phyloP scores from a whole-genome alignment of 2,797 vertebrate species.

The Semaprochilodus insignis region DNA sequence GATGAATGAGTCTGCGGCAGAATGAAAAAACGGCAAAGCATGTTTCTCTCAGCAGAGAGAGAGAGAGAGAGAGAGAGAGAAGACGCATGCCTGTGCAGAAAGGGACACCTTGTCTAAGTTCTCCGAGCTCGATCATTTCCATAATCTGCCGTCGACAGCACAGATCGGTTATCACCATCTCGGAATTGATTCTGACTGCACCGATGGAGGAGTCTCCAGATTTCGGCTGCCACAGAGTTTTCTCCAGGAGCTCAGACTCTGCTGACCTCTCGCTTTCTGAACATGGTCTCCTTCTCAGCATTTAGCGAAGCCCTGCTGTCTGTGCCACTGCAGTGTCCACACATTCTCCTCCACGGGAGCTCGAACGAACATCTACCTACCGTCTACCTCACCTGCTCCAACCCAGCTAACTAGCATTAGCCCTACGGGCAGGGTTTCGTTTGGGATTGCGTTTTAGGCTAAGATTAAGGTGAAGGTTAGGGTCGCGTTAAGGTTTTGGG shows the following conservation, averaged over 20 bases:
- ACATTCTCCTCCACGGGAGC: no score
- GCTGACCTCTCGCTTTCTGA: no score
- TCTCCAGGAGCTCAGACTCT: no score
- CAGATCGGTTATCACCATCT: constrained; percentile 39
- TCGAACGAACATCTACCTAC: no score
- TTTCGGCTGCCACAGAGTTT: neutral
- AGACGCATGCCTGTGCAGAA: constrained; percentile 30
- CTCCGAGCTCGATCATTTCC: constrained; percentile 33
- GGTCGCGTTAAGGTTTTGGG: no score
- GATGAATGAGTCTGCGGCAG: constrained; percentile 43
- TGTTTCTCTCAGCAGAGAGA: constrained; percentile 25
- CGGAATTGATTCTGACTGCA: constrained; percentile 24
- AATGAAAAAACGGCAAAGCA: constrained; percentile 36
- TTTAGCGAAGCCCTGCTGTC: neutral
- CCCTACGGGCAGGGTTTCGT: no score
- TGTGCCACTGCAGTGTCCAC: neutral
- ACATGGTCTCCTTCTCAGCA: neutral
- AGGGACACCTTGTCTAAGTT: constrained; percentile 40
- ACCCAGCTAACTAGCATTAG: no score
- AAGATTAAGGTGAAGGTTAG: no score
- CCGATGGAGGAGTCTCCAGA: neutral
- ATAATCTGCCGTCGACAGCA: constrained; percentile 47
- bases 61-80: constrained; percentile 21
- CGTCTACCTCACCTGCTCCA: no score
- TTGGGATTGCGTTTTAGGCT: no score